Evolutionary conservation across 2,888 invertebrate genomes (phyloP), one percentile per base, ranked within the genome.

Genomic region (Thymelicus acteon): DNA sequence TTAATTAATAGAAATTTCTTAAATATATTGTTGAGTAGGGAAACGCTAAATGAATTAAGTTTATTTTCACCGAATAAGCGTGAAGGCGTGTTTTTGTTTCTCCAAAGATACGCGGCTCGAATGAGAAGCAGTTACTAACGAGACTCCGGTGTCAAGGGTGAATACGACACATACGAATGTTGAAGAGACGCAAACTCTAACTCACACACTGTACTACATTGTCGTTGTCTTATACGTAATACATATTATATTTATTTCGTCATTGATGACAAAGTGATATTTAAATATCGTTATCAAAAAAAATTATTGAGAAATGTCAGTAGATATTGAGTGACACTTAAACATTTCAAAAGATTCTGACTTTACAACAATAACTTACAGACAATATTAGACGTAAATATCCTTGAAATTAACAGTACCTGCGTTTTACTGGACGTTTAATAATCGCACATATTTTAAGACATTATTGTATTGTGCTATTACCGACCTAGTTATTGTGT

Each of bases 81-180:
- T 69, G 31, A 80, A 82, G 77, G 72, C 78, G 77, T 85, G 83
- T 84, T 85, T 84, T 85, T 84, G 85, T 85, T 81, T 78, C 76
- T 78, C 86, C 88, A 86, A 84, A 87, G 87, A 86, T 84, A 79
- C 79, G 80, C 78, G 81, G 76, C 73, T 76, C 75, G 77, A 76
- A 85, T 86, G 82, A 81, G 65, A 82, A 88, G 86, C 87, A 89
- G 88, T 88, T 88, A 88, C 85, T 81, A 77, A 79, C 78, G 81
- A 82, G 75, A 76, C 84, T 88, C 85, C 80, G 75, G 83, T 87
- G 80, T 81, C 84, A 81, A 81, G 78, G 84, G 86, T 82, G 82
- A 85, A 86, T 74, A 83, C 78, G 85, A 87, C 86, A 86, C 84
- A 83, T 75, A 78, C 74, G 60, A 70, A 70, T 70, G 66, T 76